Percentiles rank a stretch among this genome's conserved stretches.
phyloP scores from a whole-genome alignment of 2,113 vertebrate genomes.

The Poicephalus meyeri region DNA sequence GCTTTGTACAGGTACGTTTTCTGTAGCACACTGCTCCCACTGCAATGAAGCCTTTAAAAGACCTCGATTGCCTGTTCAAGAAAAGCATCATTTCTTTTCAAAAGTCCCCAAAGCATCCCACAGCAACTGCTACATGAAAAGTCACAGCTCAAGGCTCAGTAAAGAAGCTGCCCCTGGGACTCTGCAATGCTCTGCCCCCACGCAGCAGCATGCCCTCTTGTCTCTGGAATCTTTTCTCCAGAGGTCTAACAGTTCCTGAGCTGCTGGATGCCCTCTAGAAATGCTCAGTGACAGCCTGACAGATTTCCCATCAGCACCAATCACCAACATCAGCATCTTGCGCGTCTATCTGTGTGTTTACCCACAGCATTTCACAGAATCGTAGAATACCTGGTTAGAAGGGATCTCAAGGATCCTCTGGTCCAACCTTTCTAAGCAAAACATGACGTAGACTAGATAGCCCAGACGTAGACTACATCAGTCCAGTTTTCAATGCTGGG shows the following conservation, averaged over 20 bases:
- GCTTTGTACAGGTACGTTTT: background rate
- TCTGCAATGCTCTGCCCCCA: rapidly evolving
- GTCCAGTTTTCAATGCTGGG: background rate
- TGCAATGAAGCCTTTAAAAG: background rate
- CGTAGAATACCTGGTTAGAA: background rate
- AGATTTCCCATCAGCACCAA: background rate
- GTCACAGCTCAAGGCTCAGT: background rate
- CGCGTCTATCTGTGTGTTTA: rapidly evolving
- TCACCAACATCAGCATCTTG: background rate
- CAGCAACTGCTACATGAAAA: background rate
- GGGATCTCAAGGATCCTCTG: background rate
- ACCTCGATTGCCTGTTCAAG: rapidly evolving
- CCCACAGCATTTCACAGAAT: background rate
- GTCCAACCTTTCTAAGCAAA: background rate
- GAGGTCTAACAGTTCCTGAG: background rate
- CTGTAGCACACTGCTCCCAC: background rate
- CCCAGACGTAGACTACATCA: background rate
- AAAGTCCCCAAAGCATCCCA: background rate
- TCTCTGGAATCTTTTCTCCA: background rate
- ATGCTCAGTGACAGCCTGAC: background rate
- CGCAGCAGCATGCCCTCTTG: no score
- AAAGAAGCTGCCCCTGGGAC: background rate
- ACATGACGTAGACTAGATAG: background rate
- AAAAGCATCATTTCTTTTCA: background rate
- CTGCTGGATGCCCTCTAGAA: background rate